phyloP scores from a whole-genome alignment of 2,113 vertebrate species.

The Corapipo altera region DNA sequence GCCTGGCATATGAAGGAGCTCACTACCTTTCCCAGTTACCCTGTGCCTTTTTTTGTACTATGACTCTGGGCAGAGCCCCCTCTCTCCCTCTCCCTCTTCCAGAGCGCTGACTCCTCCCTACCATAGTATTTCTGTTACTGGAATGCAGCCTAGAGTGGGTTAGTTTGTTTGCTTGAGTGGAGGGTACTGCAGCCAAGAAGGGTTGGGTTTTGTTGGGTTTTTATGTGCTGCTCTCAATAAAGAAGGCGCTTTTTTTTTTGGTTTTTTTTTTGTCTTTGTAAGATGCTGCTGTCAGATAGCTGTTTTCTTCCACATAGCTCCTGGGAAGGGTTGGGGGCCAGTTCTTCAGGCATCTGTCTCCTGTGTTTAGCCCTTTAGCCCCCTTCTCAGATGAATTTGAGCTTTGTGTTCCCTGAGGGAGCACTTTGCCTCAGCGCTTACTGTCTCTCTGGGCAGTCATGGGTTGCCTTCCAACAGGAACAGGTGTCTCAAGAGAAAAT shows the following conservation, averaged over 20 bases:
- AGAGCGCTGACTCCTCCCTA: slow-evolving; percentile 51
- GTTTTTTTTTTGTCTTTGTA: not conserved
- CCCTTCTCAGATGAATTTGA: not conserved
- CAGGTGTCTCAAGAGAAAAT: not conserved
- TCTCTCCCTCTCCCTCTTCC: not conserved
- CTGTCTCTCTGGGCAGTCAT: not conserved
- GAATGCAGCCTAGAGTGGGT: slow-evolving; percentile 69
- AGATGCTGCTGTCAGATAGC: not conserved
- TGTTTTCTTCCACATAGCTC: not conserved
- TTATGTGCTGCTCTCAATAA: slow-evolving; percentile 95
- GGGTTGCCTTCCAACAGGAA: not conserved
- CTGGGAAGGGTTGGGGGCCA: not conserved
- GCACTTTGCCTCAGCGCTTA: not conserved
- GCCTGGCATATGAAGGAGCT: slow-evolving; percentile 97
- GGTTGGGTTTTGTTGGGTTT: slow-evolving; percentile 67
- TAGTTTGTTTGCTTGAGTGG: slow-evolving; percentile 67
- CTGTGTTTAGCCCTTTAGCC: not conserved
- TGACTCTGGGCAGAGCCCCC: slow-evolving; percentile 13
- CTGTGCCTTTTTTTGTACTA: slow-evolving; percentile 67
- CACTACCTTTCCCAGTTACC: slow-evolving; percentile 71
- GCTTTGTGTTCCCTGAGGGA: not conserved
- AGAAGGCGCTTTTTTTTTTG: slow-evolving; percentile 60
- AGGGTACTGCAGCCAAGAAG: slow-evolving; percentile 63
- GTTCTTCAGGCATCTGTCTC: not conserved
- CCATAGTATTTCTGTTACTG: slow-evolving; percentile 69